phyloP scores from a whole-genome alignment of 2,888 invertebrate genomes.

The Hoplodrina blanda region DNA sequence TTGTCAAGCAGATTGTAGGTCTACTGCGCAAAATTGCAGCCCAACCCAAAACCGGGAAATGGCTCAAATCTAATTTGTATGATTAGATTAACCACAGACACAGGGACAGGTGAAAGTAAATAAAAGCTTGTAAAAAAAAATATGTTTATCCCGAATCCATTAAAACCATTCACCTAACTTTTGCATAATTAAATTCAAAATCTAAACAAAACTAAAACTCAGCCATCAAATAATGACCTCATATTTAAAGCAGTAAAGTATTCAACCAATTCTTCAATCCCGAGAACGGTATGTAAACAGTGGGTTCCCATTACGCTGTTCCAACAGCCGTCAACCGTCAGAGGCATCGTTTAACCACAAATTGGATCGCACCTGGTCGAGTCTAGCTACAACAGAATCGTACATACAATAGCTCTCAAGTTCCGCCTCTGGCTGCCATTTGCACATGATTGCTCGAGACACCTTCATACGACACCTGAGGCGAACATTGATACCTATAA shows the following conservation, averaged over 20 bases:
- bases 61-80: too few species aligned
- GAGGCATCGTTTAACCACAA: slow-evolving; percentile 39
- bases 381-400: slow-evolving; percentile 41
- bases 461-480: slow-evolving; percentile 43
- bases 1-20: too few species aligned
- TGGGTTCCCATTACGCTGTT: slow-evolving; percentile 29
- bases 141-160: too few species aligned
- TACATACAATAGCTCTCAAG: slow-evolving; percentile 46
- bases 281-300: slow-evolving; percentile 5
- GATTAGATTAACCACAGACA: too few species aligned
- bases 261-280: slow-evolving; percentile 6
- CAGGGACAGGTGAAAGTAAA: too few species aligned
- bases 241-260: not conserved
- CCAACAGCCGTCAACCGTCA: slow-evolving; percentile 20
- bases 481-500: slow-evolving; percentile 43
- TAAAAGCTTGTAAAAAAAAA: too few species aligned
- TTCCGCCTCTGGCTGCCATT: slow-evolving; percentile 55
- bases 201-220: not conserved
- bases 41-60: too few species aligned
- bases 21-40: too few species aligned
- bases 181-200: not conserved
- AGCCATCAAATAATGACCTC: not conserved
- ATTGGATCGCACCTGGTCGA: slow-evolving; percentile 50
- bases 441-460: slow-evolving; percentile 51
- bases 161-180: not conserved